Base-by-base conservation (phyloP, 2,113 vertebrate species). In the Parus major region DNA sequence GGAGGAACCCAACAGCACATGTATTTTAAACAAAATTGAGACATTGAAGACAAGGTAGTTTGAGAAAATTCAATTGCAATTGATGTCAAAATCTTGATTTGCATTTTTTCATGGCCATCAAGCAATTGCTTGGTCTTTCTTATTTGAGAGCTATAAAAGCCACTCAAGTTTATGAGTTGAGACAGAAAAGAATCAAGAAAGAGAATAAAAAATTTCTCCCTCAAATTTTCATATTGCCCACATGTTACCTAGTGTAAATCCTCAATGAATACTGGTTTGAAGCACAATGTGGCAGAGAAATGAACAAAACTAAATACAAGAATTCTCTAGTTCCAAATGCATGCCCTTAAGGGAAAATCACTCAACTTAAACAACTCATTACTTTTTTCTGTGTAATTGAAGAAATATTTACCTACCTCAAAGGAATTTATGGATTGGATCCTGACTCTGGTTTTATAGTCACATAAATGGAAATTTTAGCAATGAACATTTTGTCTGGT, bases 391-490 rank as follows among this genome's bases (percentile, higher is more conserved):
- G 7, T 73, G 56, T 78, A 81, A 81, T 18, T 33, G 35, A 83
- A 91, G 36, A 90, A 95, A 61, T 84, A 82, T 94, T 83, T 81
- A 86, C 68, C 55, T 88, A 73, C 52, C 91, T 94, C 76, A 72
- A 46, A 88, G 31, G 76, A 92, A 69, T 81, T 92, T 68, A 75
- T 44, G 20, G 72, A 66, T 71, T 84, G 50, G 29, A 80, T 77
- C 47, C 69, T 39, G 56, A 73, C 55, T 83, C 50, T 42, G 47
- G 53, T 78, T 87, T 95, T 93, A 61, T 61, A 52, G 59, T 66
- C 73, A 28, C 21, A 53, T 80, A 91, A 84, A 76, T 41, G 47
- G 25, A 57, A 83, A 64, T 86, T 86, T 90, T 83, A 86, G 24
- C 50, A 56, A 72, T 47, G 49, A 77, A 57, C 7, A 8, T 86